These are phyloP conservation scores for Trachymyrmex cornetzi DNA, from an alignment of 1,140 invertebrate genomes.

Conservation along the genomic window DNA sequence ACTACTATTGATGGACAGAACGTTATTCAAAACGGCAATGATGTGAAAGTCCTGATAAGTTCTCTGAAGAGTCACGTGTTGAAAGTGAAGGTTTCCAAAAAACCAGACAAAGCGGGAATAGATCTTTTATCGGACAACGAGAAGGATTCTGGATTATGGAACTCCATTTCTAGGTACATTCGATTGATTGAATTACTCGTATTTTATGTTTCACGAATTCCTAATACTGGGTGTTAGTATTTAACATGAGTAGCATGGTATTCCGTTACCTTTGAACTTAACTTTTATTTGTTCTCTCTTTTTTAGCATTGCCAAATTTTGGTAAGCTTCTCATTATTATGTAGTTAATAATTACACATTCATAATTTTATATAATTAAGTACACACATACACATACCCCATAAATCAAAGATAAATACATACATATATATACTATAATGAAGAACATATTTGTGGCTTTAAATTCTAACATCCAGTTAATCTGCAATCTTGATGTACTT, in stretches of 20 bases:
- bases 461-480: constrained; percentile 37
- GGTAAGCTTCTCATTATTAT: constrained; percentile 82
- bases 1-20: constrained; percentile 88
- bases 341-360: constrained; percentile 65
- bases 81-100: constrained; percentile 96
- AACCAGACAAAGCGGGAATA: constrained; percentile 93
- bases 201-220: constrained; percentile 12
- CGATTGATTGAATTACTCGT: not conserved
- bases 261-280: constrained; percentile 71
- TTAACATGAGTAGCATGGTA: constrained; percentile 44
- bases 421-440: constrained; percentile 7
- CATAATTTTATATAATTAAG: constrained; percentile 41
- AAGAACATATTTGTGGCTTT: constrained; percentile 54
- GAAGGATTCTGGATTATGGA: constrained; percentile 93
- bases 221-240: constrained; percentile 44
- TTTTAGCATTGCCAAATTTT: constrained; percentile 85
- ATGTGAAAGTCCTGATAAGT: constrained; percentile 95
- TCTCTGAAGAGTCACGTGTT: constrained; percentile 96
- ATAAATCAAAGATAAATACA: not conserved
- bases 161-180: constrained; percentile 95
- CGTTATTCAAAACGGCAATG: constrained; percentile 88
- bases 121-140: constrained; percentile 95
- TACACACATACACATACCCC: not conserved
- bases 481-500: not conserved
- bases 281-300: constrained; percentile 80